phyloP scores from a whole-genome alignment of 2,113 vertebrate species.

The Ochotona princeps region DNA sequence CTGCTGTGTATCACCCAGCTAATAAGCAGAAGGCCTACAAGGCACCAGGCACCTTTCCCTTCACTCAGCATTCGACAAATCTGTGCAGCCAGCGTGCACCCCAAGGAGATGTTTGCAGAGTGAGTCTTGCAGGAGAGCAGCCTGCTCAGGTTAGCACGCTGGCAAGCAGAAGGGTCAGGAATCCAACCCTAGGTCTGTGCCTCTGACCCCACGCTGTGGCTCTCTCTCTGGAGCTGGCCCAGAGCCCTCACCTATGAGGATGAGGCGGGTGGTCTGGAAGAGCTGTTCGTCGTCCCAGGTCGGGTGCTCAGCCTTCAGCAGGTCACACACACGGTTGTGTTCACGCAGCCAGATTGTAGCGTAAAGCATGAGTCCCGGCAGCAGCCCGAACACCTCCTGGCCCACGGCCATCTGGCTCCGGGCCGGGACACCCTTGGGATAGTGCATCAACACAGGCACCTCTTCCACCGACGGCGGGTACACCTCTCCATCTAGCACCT shows the following conservation, averaged over 20 bases:
- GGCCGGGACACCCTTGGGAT: slow-evolving; percentile 83
- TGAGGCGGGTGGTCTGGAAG: slow-evolving; percentile 95
- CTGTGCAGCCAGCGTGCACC: background rate
- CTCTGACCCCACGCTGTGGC: background rate
- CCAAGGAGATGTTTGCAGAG: background rate
- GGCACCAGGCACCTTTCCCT: background rate
- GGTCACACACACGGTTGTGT: slow-evolving; percentile 96
- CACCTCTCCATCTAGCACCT: slow-evolving; percentile 93
- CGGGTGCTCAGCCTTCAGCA: slow-evolving; percentile 93
- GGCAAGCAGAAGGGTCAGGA: background rate
- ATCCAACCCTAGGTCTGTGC: background rate
- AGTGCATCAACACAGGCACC: slow-evolving; percentile 91
- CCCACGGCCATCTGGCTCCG: slow-evolving; percentile 90
- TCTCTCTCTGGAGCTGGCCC: background rate
- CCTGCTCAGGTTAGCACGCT: background rate
- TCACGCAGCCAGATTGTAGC: slow-evolving; percentile 96
- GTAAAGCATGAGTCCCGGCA: slow-evolving; percentile 93
- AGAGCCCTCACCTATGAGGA: slow-evolving; percentile 92
- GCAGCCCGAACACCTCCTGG: slow-evolving; percentile 94
- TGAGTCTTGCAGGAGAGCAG: background rate
- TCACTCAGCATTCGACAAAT: background rate
- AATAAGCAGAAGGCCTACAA: background rate
- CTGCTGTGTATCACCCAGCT: background rate
- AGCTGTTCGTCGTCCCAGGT: slow-evolving; percentile 96
- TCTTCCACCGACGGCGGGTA: slow-evolving; percentile 90